These are phyloP conservation scores for Varanus salvator DNA, from an alignment of 2,113 vertebrate species.

Conservation along the genomic window DNA sequence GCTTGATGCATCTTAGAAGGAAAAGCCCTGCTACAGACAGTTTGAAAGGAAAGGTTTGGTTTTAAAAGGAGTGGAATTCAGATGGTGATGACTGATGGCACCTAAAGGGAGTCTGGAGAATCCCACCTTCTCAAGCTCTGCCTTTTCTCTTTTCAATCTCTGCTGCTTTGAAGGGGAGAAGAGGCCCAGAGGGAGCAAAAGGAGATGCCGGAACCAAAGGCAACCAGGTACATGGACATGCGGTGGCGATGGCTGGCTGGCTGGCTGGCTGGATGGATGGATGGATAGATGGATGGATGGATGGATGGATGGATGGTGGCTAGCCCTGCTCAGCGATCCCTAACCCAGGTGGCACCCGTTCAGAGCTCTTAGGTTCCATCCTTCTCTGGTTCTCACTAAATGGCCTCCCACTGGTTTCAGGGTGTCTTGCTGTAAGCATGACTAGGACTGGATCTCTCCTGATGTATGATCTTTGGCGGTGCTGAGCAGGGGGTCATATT, in stretches of 20 bases:
- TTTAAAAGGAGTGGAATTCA: not conserved
- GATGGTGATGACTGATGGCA: not conserved
- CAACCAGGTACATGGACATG: slow-evolving; percentile 70
- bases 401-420: no score
- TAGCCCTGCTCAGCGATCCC: accelerated
- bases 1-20: no score
- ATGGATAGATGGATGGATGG: no score
- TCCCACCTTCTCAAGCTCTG: not conserved
- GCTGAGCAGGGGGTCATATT: no score
- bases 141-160: not conserved
- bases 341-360: accelerated
- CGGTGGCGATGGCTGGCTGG: accelerated
- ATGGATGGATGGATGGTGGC: accelerated
- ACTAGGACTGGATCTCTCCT: no score
- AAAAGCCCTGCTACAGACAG: no score
- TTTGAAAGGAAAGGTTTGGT: not conserved
- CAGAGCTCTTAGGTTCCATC: not conserved
- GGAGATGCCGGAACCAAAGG: slow-evolving; percentile 85
- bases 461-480: no score
- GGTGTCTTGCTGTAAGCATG: no score
- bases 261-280: no score
- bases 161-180: slow-evolving; percentile 76
- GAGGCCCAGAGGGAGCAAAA: slow-evolving; percentile 79
- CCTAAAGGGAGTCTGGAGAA: not conserved
- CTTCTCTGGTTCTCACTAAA: no score